Conservation (phyloP, 2,113 vertebrate genomes). For the Paradoxurus hermaphroditus region DNA sequence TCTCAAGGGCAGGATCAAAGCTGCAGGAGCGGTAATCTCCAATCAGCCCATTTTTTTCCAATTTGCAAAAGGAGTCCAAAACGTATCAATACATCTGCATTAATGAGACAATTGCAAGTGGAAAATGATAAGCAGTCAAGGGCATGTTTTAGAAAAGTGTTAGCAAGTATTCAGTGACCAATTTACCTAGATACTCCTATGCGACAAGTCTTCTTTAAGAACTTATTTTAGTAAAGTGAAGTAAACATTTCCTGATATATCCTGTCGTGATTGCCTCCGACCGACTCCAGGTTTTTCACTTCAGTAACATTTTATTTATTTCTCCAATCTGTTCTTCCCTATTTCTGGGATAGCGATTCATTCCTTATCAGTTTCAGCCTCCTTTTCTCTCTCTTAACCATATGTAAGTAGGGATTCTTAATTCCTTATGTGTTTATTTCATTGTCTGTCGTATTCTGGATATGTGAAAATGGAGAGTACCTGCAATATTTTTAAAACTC, state of each 20-base stretch:
- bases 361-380: not conserved
- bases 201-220: not conserved
- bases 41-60: constrained; percentile 37
- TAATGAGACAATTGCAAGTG: constrained; percentile 12
- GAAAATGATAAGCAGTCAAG: not conserved
- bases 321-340: not conserved
- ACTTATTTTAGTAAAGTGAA: not conserved
- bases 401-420: not conserved
- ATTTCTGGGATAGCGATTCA: not conserved
- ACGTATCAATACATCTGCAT: not conserved
- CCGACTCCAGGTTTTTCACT: not conserved
- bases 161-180: constrained; percentile 9
- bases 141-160: not conserved
- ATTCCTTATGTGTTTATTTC: not conserved
- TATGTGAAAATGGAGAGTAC: not conserved
- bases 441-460: not conserved
- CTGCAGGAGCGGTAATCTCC: constrained; percentile 35
- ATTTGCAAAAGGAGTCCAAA: constrained; percentile 5
- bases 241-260: not conserved
- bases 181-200: not conserved
- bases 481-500: not conserved
- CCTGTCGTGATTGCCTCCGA: not conserved
- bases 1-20: constrained; percentile 56
- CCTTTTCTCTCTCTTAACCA: not conserved
- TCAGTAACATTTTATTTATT: not conserved